Percentiles rank a stretch among this genome's conserved stretches.
Evolutionary conservation across 2,888 invertebrate genomes (phyloP).

Genomic region (Ophion obscuratus): DNA sequence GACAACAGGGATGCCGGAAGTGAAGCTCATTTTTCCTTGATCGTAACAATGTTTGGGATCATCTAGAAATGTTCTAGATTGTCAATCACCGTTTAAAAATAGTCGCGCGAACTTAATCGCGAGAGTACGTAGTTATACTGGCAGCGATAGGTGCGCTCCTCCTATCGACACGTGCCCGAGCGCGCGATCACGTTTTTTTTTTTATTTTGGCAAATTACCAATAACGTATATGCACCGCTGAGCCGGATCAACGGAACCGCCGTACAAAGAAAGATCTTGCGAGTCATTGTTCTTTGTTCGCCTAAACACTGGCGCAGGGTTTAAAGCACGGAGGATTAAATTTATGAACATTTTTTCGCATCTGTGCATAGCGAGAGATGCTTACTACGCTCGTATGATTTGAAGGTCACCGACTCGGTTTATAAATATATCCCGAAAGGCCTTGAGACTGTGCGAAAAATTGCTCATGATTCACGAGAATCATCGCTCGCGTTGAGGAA

Average conservation of each 20-base stretch:
- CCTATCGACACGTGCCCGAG: conserved; percentile 56
- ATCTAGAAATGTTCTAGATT: conserved; percentile 52
- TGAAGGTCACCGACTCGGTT: conserved; percentile 26
- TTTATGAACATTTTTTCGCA: not conserved
- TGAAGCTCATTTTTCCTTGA: not conserved
- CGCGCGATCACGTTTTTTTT: conserved; percentile 40
- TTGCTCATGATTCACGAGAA: conserved; percentile 6
- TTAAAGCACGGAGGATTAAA: conserved; percentile 10
- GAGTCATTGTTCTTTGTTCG: conserved; percentile 57
- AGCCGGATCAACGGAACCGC: conserved; percentile 38
- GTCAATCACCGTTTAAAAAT: conserved; percentile 59
- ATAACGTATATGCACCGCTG: conserved; percentile 29
- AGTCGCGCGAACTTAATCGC: conserved; percentile 42
- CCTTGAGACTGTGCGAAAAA: conserved; percentile 13
- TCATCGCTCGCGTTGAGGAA: not conserved
- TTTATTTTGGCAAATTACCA: conserved; percentile 50
- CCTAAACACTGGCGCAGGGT: not conserved
- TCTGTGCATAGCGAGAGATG: not conserved
- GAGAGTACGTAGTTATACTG: conserved; percentile 48
- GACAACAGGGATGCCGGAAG: not conserved
- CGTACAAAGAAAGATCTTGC: conserved; percentile 43
- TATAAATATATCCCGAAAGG: conserved; percentile 30
- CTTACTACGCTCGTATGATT: not conserved
- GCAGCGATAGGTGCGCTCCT: conserved; percentile 14
- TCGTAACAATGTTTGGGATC: conserved; percentile 24